A percentile compares a stretch with the other conserved stretches of the same genome.
Conservation (phyloP, 2,797 vertebrate species). For the Coilia nasus region DNA sequence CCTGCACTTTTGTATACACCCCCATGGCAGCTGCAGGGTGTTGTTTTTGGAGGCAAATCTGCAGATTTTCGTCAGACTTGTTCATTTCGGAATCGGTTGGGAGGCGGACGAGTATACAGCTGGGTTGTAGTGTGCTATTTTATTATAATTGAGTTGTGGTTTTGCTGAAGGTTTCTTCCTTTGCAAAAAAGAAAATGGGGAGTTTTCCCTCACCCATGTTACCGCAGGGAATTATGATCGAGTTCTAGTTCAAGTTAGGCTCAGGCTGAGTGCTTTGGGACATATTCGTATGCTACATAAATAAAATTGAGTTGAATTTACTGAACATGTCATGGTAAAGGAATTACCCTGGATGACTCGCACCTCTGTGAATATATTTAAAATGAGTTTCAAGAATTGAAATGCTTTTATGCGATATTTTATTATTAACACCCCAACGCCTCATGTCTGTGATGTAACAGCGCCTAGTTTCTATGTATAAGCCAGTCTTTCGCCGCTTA, state of each 20-base stretch:
- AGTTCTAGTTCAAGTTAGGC: no score
- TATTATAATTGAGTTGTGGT: neutral
- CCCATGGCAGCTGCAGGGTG: neutral
- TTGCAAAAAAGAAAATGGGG: no score
- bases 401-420: neutral
- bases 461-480: neutral
- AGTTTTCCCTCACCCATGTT: no score
- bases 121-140: neutral
- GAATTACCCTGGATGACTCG: neutral
- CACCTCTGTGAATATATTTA: neutral
- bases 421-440: neutral
- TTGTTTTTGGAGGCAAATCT: neutral
- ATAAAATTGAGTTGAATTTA: neutral
- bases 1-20: neutral
- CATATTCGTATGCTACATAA: no score
- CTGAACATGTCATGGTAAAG: neutral
- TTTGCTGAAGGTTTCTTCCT: no score
- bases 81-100: neutral
- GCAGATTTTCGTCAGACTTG: neutral
- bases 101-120: neutral
- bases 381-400: neutral
- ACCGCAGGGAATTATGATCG: no score
- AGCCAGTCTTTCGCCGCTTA: neutral
- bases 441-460: neutral
- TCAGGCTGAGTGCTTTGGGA: no score